These are phyloP conservation scores for Amblyteles armatorius DNA, from an alignment of 2,888 invertebrate species.

Conservation along the genomic window DNA sequence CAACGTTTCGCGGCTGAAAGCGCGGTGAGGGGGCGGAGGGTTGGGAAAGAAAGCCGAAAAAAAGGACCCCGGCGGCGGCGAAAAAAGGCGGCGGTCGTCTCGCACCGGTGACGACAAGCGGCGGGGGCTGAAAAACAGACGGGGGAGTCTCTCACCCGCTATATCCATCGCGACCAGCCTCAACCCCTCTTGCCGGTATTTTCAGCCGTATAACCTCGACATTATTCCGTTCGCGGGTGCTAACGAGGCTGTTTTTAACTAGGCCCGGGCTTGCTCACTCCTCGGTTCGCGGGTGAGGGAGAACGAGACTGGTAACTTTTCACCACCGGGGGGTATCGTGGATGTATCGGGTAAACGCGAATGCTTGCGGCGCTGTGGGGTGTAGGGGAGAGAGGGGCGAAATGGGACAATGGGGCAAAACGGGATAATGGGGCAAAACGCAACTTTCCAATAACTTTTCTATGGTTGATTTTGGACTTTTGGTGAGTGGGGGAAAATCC, in stretches of 20 bases:
- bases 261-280: slow-evolving; percentile 27
- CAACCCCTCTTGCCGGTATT: slow-evolving; percentile 57
- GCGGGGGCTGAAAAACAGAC: slow-evolving; percentile 38
- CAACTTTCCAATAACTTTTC: too few species aligned
- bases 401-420: too few species aligned
- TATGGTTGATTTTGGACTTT: too few species aligned
- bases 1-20: slow-evolving; percentile 11
- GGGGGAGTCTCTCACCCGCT: slow-evolving; percentile 49
- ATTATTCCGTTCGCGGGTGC: slow-evolving; percentile 72
- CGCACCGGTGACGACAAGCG: slow-evolving; percentile 1
- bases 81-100: slow-evolving; percentile 58
- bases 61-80: slow-evolving; percentile 45
- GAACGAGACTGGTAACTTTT: slow-evolving; percentile 20
- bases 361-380: background rate
- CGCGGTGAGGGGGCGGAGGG: slow-evolving; percentile 12
- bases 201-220: slow-evolving; percentile 72
- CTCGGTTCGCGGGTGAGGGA: background rate
- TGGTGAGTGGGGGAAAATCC: too few species aligned
- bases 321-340: background rate
- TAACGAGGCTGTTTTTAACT: slow-evolving; percentile 74
- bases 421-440: too few species aligned
- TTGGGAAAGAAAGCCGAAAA: slow-evolving; percentile 30
- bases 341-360: slow-evolving; percentile 17
- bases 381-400: too few species aligned
- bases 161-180: background rate